phyloP scores from a whole-genome alignment of 1,140 invertebrate genomes.

The Diorhabda carinulata region DNA sequence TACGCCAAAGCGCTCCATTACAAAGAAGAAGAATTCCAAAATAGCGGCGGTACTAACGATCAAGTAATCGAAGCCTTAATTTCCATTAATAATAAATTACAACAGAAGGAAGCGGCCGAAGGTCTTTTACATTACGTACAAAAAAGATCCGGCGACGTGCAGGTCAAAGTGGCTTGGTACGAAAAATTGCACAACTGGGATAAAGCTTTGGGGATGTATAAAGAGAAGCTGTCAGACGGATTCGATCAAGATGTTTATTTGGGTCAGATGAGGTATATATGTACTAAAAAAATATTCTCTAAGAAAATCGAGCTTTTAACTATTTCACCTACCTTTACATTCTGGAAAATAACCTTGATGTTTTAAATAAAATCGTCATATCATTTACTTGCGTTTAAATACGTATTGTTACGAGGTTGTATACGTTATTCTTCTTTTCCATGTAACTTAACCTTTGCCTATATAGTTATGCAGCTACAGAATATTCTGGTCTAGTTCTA shows the following conservation, averaged over 20 bases:
- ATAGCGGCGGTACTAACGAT: constrained; percentile 53
- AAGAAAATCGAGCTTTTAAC: too few relatives aligned
- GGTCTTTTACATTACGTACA: constrained; percentile 88
- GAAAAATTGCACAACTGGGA: constrained; percentile 99
- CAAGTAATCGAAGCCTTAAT: constrained; percentile 91
- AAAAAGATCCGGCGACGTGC: constrained; percentile 69
- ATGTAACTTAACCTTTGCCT: too few relatives aligned
- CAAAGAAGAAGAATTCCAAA: constrained; percentile 94
- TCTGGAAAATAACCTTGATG: too few relatives aligned
- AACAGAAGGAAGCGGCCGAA: constrained; percentile 96
- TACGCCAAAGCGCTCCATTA: constrained; percentile 97
- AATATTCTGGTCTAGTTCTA: too few relatives aligned
- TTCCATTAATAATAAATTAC: constrained; percentile 97
- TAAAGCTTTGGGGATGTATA: constrained; percentile 85
- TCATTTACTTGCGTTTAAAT: too few relatives aligned
- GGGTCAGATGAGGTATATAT: constrained; percentile 87
- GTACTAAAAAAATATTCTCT: background rate
- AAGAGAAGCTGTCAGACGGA: constrained; percentile 57
- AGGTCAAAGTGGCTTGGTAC: constrained; percentile 90
- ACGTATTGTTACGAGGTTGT: too few relatives aligned
- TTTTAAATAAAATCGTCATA: too few relatives aligned
- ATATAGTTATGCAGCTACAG: too few relatives aligned
- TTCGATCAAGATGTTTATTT: constrained; percentile 78
- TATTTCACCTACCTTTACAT: too few relatives aligned
- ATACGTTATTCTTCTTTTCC: too few relatives aligned